These are phyloP conservation scores for Martes flavigula DNA, from an alignment of 2,797 vertebrate species.

Conservation along the genomic window DNA sequence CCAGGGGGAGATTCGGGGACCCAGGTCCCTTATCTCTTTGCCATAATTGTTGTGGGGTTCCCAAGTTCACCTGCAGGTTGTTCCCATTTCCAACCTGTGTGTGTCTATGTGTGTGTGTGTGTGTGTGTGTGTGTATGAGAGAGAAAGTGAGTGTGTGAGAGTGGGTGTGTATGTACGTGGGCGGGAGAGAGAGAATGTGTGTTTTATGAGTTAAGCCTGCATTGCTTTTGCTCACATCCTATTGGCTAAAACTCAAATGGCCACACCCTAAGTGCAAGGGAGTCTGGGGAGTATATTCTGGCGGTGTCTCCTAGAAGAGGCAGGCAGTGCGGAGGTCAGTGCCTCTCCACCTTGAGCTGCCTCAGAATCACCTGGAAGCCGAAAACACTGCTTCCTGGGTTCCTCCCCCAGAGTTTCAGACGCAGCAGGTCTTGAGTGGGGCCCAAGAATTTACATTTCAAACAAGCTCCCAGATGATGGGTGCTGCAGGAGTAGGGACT, in stretches of 20 bases:
- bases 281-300: neutral
- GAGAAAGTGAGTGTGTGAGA: too few species aligned
- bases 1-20: neutral
- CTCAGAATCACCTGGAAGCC: neutral
- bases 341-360: neutral
- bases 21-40: neutral
- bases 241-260: neutral
- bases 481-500: neutral
- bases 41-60: neutral
- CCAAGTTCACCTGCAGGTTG: neutral
- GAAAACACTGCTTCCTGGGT: neutral
- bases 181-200: neutral
- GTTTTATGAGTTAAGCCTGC: neutral
- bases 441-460: neutral
- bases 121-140: accelerated
- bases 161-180: accelerated
- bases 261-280: neutral
- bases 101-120: neutral
- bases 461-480: neutral
- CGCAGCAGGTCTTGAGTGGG: neutral
- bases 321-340: neutral
- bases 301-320: neutral
- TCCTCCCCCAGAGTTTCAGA: accelerated
- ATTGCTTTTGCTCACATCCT: neutral
- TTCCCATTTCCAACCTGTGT: too few species aligned